Percentiles rank a stretch among this genome's conserved stretches.
These are phyloP conservation scores for Dioctria linearis DNA, from an alignment of 2,888 invertebrate species.

Conservation along the genomic window DNA sequence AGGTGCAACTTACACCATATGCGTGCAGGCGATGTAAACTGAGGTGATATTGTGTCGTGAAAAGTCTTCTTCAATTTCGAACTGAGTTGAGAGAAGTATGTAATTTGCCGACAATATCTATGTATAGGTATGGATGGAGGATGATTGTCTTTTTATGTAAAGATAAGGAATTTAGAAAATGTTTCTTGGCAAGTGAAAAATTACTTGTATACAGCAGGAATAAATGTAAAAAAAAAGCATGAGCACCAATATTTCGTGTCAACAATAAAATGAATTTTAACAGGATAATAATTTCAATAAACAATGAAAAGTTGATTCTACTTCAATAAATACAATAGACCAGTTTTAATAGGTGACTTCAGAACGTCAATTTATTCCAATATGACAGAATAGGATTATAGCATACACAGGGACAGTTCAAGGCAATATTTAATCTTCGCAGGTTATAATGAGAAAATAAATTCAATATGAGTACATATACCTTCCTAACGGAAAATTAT, in stretches of 20 bases:
- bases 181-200: neutral
- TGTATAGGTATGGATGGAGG: too few relatives aligned
- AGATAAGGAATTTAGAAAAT: neutral
- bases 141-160: too few relatives aligned
- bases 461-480: neutral
- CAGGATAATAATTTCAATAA: too few relatives aligned
- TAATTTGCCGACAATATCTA: conserved; percentile 15
- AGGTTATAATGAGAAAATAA: conserved; percentile 11
- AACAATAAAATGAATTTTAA: too few relatives aligned
- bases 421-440: neutral
- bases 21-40: conserved; percentile 32
- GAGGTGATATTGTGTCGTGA: conserved; percentile 14
- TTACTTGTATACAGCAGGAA: neutral
- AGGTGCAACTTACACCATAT: conserved; percentile 41
- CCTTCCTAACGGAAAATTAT: neutral
- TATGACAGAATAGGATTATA: too few relatives aligned
- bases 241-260: neutral
- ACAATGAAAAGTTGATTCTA: too few relatives aligned
- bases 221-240: neutral
- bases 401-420: neutral
- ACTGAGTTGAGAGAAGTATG: neutral
- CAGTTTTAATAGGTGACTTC: too few relatives aligned
- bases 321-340: too few relatives aligned
- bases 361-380: too few relatives aligned
- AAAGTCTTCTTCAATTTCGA: conserved; percentile 21